Evolutionary conservation across 2,888 invertebrate genomes (phyloP), one percentile per base, ranked within the genome.

Genomic region (Lepidochrysops patricia): DNA sequence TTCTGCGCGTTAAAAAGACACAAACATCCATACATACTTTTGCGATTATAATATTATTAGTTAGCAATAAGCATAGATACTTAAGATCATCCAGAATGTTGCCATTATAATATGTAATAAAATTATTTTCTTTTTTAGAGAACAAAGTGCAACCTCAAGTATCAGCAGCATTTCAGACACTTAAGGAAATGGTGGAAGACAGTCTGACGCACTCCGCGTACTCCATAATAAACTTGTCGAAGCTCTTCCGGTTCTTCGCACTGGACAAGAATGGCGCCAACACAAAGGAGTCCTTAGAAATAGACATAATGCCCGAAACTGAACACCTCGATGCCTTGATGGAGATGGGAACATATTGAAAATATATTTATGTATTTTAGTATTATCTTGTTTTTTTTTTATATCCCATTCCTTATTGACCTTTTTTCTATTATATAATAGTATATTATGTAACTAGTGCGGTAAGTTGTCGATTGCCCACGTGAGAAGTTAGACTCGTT

Each of bases 121-220:
- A 7, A 15, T 43, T 2, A 6, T 2, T 2, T 37, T 15, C 7
- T 43, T 67, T 90, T 90, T 63, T 81, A 93, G 92, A 90, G 81
- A 74, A 84, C 7, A 78, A 84, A 62, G 68, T 91, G 27, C 79
- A 90, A 0, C 76, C 90, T 1, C 89, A 90, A 67, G 70, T 91
- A 1, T 79, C 89, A 60, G 71, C 85, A 29, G 93, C 92, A 13
- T 94, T 93, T 69, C 90, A 91, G 69, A 79, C 84, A 6, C 79
- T 95, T 9, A 92, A 91, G 67, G 94, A 94, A 72, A 90, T 91
- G 37, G 91, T 94, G 1, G 93, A 94, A 69, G 92, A 92, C 66
- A 90, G 91, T 70, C 79, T 95, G 64, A 90, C 91, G 26, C 91
- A 91, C 69, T 95, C 94, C 4, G 92, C 91, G 0, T 95, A 93